phyloP scores from a whole-genome alignment of 2,797 vertebrate species.

The Adelosebastes latens region DNA sequence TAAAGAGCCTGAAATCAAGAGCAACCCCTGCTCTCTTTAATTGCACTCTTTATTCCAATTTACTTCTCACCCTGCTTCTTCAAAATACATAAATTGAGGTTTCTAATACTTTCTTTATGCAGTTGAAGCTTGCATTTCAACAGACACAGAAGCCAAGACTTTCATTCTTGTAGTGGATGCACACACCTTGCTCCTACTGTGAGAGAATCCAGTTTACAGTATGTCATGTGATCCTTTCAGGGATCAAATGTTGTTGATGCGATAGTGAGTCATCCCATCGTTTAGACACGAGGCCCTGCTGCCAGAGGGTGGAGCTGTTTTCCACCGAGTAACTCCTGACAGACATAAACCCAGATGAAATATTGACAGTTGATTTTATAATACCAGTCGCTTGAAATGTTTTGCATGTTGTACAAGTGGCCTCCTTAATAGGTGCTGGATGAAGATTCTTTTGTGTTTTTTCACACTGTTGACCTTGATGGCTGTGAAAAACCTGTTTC shows the following conservation, averaged over 20 bases:
- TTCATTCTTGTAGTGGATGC: background rate
- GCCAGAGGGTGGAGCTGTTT: conserved; percentile 48
- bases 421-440: background rate
- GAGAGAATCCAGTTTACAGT: background rate
- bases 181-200: background rate
- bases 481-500: background rate
- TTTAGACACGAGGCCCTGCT: background rate
- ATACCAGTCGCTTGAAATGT: background rate
- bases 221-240: background rate
- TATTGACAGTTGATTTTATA: too few species aligned
- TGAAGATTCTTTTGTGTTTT: background rate
- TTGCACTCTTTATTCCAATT: background rate
- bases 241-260: background rate
- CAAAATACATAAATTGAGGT: background rate
- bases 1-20: background rate
- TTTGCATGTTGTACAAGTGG: background rate
- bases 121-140: background rate
- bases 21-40: background rate
- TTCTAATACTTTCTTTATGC: background rate
- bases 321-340: background rate
- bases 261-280: background rate
- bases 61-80: background rate
- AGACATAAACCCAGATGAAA: background rate
- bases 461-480: background rate
- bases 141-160: background rate